Base-by-base conservation (phyloP, 2,797 vertebrate species). In the Gymnothorax reevesii region DNA sequence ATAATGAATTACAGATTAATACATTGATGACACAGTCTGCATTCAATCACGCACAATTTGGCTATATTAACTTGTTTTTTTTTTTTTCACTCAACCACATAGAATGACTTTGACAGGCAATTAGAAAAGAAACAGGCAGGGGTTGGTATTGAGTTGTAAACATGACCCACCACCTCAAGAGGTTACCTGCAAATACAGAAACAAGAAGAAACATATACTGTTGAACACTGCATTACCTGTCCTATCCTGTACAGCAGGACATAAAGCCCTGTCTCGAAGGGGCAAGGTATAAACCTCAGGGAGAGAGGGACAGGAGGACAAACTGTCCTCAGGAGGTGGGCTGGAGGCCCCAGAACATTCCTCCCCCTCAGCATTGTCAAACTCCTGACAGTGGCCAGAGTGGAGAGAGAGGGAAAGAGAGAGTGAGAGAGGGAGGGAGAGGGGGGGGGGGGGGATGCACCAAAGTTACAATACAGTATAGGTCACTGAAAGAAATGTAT, bases 241-340 rank as follows among this genome's bases (percentile, higher is more conserved):
- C 90, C 94, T 96, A 73, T 96, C 93, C 83, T 94, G 94, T 87
- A 95, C 91, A 87, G 92, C 89, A n/a, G 92, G 85, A 88, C 94
- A 95, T 90, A 64, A 91, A 88, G 91, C 86, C 93, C 88, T 95
- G 93, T 95, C 95, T 88, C 95, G 94, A 91, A 98, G 93, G 1
- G 97, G 98, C 89, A 98, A 93, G 85, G 97, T 98, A 93, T 98
- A 98, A 89, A 98, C 97, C 89, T 98, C 98, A 0, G 97, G 97
- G 85, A 98, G 96, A 13, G 98, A 98, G 87, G 97, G 97, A 42
- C 97, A 98, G 25, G 98, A 98, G 3, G 98, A 98, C 60, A 97
- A 95, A 92, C 97, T 98, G 95, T 98, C 98, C 93, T 98, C 98
- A 3, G 97, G 97, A 7, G 97, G 97, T 54, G 97, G 97, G 27